These are phyloP conservation scores for Apostichopus japonicus DNA, from an alignment of 35 echinoderm and acorn worm genomes.

Conservation along the genomic window DNA sequence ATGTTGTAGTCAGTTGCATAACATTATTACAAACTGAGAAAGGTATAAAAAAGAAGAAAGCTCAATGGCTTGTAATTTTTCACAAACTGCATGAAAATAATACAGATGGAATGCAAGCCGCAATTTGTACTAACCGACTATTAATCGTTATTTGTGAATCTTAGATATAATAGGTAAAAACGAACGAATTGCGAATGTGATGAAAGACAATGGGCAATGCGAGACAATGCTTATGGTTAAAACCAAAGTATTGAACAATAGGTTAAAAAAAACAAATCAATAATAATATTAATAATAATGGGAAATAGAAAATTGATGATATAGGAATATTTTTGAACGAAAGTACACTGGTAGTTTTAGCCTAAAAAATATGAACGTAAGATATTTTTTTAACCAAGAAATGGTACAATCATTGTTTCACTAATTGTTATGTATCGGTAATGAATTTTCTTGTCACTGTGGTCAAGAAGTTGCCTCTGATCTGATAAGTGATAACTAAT, in stretches of 20 bases:
- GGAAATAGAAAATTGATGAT: background rate
- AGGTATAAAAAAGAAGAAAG: too few species aligned
- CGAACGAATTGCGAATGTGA: background rate
- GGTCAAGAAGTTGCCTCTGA: too few species aligned
- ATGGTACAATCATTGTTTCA: too few species aligned
- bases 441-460: too few species aligned
- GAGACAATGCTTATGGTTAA: slow-evolving; percentile 35
- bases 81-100: background rate
- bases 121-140: background rate
- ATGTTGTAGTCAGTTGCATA: too few species aligned
- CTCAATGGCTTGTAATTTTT: too few species aligned
- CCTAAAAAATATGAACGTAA: background rate
- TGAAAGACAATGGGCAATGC: slow-evolving; percentile 48
- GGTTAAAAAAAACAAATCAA: background rate
- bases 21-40: too few species aligned
- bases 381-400: too few species aligned
- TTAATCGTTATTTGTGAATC: background rate
- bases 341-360: background rate
- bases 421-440: too few species aligned
- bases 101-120: slow-evolving; percentile 4
- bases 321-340: background rate
- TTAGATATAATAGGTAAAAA: background rate
- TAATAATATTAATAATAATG: background rate
- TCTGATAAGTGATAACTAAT: background rate
- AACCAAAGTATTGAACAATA: slow-evolving; percentile 42